phyloP scores from a whole-genome alignment of 2,888 invertebrate genomes.

The Eilema griseolum region DNA sequence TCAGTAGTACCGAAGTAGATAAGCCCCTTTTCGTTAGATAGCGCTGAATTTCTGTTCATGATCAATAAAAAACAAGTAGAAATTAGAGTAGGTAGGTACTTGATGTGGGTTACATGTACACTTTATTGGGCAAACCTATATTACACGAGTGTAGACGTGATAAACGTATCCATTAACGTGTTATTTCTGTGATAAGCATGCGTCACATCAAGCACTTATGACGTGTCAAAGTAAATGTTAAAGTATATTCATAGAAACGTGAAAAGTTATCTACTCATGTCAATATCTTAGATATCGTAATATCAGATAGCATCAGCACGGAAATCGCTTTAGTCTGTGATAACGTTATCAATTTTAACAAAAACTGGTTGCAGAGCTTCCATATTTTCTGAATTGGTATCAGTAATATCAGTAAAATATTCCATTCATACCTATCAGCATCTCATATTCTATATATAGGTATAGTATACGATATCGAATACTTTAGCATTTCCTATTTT shows the following conservation, averaged over 20 bases:
- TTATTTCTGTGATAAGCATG: neutral
- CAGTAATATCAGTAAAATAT: slow-evolving; percentile 2
- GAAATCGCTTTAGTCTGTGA: slow-evolving; percentile 43
- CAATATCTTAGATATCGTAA: neutral
- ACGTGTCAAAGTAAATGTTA: neutral
- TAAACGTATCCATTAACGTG: slow-evolving; percentile 3
- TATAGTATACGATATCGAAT: neutral
- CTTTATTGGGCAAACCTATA: neutral
- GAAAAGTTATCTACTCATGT: slow-evolving; percentile 1
- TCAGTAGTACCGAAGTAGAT: too few species aligned
- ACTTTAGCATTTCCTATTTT: neutral
- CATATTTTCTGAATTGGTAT: neutral
- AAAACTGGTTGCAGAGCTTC: slow-evolving; percentile 4
- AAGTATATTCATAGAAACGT: slow-evolving; percentile 9
- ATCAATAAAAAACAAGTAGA: neutral
- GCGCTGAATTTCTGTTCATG: neutral
- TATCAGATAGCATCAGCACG: slow-evolving; percentile 25
- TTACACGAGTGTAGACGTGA: neutral
- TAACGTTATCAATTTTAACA: neutral
- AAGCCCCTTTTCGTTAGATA: too few species aligned
- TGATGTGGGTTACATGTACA: neutral
- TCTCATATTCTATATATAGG: neutral
- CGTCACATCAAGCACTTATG: slow-evolving; percentile 1
- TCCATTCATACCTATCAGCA: neutral
- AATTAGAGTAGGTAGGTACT: neutral